phyloP scores from a whole-genome alignment of 1,140 invertebrate species.

The Apis laboriosa region DNA sequence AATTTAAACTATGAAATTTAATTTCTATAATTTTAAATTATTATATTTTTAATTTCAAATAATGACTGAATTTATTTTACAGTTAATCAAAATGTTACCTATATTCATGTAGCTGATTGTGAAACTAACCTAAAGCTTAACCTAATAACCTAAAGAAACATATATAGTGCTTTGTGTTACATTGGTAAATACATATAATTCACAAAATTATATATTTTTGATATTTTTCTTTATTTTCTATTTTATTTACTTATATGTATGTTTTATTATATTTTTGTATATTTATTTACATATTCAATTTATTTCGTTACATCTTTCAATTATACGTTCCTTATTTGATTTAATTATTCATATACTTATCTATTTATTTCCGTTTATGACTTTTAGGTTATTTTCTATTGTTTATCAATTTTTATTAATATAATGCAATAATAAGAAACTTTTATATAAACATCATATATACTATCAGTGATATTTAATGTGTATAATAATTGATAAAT shows the following conservation, averaged over 20 bases:
- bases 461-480: too few relatives aligned
- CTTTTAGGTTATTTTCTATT: too few relatives aligned
- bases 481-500: too few relatives aligned
- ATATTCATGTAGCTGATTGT: neutral
- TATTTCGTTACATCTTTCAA: too few relatives aligned
- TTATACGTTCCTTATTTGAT: too few relatives aligned
- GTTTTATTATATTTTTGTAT: neutral
- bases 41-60: neutral
- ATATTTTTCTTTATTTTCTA: neutral
- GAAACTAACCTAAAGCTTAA: neutral
- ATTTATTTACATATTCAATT: neutral
- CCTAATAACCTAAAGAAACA: neutral
- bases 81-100: neutral
- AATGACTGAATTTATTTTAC: neutral
- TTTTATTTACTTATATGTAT: neutral
- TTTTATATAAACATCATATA: too few relatives aligned
- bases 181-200: neutral
- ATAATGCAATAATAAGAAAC: too few relatives aligned
- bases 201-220: neutral
- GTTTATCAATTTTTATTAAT: too few relatives aligned
- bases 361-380: neutral
- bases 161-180: neutral
- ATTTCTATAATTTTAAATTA: neutral
- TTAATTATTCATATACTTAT: neutral
- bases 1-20: neutral